Percentiles rank a stretch among this genome's conserved stretches.
Evolutionary conservation across 2,797 vertebrate species (phyloP).

Genomic region (Melanotaenia maccullochi): DNA sequence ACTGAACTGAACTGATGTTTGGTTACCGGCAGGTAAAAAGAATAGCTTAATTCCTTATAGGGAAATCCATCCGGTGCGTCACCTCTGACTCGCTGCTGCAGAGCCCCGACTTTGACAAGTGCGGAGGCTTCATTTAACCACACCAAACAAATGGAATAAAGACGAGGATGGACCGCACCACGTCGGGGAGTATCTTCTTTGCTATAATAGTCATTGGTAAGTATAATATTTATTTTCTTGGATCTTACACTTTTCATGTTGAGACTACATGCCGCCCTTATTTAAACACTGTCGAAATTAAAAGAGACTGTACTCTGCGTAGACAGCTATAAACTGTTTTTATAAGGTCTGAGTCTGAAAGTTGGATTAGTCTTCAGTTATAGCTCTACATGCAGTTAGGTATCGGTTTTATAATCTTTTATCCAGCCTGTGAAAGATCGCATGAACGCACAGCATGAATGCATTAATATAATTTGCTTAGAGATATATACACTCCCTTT

Average conservation of each 20-base stretch:
- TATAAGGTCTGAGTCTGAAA: too few relatives aligned
- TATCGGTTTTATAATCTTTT: neutral
- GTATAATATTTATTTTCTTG: constrained; percentile 23
- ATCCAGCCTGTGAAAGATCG: neutral
- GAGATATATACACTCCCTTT: too few relatives aligned
- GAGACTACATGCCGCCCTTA: neutral
- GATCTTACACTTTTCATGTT: neutral
- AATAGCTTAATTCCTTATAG: constrained; percentile 38
- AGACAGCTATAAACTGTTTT: neutral
- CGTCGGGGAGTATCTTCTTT: constrained; percentile 36
- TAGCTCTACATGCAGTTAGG: neutral
- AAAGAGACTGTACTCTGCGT: too few relatives aligned
- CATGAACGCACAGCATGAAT: neutral
- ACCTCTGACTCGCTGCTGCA: neutral
- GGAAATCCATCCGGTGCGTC: constrained; percentile 46
- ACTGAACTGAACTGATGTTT: neutral
- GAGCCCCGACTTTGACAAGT: constrained; percentile 49
- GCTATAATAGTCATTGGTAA: constrained; percentile 50
- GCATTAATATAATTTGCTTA: neutral
- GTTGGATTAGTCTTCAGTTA: neutral
- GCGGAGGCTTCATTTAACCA: constrained; percentile 25
- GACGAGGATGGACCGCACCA: constrained; percentile 59
- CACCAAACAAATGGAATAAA: constrained; percentile 35
- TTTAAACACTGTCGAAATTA: neutral
- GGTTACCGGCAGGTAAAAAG: constrained; percentile 11